A percentile compares a stretch with the other conserved stretches of the same genome.
Evolutionary conservation across 2,888 invertebrate genomes (phyloP).

Genomic region (Cataglyphis altisquamis): DNA sequence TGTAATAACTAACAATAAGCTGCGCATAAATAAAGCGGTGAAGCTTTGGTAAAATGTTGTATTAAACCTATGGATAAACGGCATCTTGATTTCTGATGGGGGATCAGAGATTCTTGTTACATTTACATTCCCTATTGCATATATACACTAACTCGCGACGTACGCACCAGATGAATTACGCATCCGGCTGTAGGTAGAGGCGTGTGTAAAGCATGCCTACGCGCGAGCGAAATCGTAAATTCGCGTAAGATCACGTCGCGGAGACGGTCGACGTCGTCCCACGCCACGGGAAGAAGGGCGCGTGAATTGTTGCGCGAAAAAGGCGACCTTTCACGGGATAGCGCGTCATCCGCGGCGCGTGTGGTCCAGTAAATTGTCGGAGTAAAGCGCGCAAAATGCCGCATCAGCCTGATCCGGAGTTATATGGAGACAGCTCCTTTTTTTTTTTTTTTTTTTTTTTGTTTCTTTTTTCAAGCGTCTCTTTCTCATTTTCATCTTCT

Average conservation of each 20-base stretch:
- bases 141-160: slow-evolving; percentile 16
- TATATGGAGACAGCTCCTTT: slow-evolving; percentile 65
- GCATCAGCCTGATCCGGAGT: slow-evolving; percentile 78
- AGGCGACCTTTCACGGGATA: slow-evolving; percentile 63
- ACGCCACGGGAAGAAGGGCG: slow-evolving; percentile 63
- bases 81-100: background rate
- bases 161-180: slow-evolving; percentile 39
- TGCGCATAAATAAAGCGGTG: background rate
- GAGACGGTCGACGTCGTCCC: slow-evolving; percentile 75
- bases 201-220: slow-evolving; percentile 29
- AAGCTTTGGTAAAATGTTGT: background rate
- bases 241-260: slow-evolving; percentile 72
- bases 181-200: slow-evolving; percentile 35
- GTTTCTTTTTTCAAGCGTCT: slow-evolving; percentile 7
- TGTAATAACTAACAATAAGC: background rate
- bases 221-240: slow-evolving; percentile 73
- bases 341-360: slow-evolving; percentile 63
- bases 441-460: too few species aligned
- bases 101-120: slow-evolving; percentile 15
- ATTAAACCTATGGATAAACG: background rate
- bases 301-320: slow-evolving; percentile 58
- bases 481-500: background rate
- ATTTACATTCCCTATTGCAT: background rate
- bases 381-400: slow-evolving; percentile 80
- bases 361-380: slow-evolving; percentile 81